These are phyloP conservation scores for Hylomyscus alleni DNA, from an alignment of 2,797 vertebrate species.

Conservation along the genomic window DNA sequence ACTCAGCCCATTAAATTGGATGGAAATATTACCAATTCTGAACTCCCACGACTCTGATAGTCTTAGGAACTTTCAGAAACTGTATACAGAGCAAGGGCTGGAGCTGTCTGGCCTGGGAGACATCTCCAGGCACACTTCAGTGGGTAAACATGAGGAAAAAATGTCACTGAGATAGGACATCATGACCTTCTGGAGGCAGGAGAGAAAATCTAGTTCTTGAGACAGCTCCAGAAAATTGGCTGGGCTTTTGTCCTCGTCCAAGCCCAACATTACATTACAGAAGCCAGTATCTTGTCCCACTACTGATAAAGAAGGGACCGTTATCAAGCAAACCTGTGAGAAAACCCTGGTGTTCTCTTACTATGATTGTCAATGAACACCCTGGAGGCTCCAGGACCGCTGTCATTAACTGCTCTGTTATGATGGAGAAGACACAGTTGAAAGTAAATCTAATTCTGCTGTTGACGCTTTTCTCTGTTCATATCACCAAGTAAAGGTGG, in stretches of 20 bases:
- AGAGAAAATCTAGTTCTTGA: neutral
- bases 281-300: neutral
- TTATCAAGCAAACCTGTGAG: neutral
- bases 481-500: neutral
- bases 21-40: constrained; percentile 66
- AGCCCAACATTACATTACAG: constrained; percentile 44
- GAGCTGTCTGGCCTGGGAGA: neutral
- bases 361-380: neutral
- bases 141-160: neutral
- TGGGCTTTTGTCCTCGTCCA: neutral
- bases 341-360: neutral
- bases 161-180: neutral
- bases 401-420: neutral
- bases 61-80: constrained; percentile 20
- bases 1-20: constrained; percentile 65
- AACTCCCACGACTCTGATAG: neutral
- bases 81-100: neutral
- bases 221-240: constrained; percentile 41
- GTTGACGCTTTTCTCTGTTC: neutral
- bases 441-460: neutral
- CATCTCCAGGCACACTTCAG: neutral
- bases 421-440: neutral
- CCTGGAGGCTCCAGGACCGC: neutral
- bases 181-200: neutral
- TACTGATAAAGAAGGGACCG: neutral